Conservation (phyloP, 2,888 invertebrate species). For the Phragmatobia fuliginosa region DNA sequence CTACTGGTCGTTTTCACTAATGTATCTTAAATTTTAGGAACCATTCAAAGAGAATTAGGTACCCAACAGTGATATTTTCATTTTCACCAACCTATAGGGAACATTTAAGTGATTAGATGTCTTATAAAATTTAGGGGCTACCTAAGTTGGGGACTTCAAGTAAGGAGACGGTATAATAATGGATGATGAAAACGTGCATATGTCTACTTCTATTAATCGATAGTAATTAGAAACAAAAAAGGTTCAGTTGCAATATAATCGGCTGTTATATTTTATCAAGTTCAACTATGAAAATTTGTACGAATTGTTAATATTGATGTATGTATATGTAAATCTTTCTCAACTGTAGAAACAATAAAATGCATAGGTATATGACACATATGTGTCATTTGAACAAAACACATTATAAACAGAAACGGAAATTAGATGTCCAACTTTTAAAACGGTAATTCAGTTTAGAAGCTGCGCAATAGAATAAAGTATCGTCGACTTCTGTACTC, state of each 20-base stretch:
- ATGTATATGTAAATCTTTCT: background rate
- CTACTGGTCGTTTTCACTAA: too few relatives aligned
- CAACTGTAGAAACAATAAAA: background rate
- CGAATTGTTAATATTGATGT: background rate
- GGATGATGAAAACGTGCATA: too few relatives aligned
- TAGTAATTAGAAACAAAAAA: background rate
- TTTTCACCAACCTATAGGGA: too few relatives aligned
- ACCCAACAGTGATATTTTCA: too few relatives aligned
- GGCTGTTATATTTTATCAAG: background rate
- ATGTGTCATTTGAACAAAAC: slow-evolving; percentile 4
- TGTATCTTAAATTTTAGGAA: too few relatives aligned
- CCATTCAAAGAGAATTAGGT: too few relatives aligned
- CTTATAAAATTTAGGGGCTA: too few relatives aligned
- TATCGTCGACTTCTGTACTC: slow-evolving; percentile 51
- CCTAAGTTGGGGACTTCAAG: too few relatives aligned
- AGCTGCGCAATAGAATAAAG: slow-evolving; percentile 58
- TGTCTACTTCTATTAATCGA: background rate
- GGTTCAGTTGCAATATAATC: background rate
- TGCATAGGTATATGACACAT: background rate
- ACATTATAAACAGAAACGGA: slow-evolving; percentile 27
- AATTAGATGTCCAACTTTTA: slow-evolving; percentile 27
- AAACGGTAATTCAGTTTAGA: slow-evolving; percentile 43
- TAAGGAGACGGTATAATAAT: too few relatives aligned
- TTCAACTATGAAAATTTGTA: background rate
- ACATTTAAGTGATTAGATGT: too few relatives aligned